Evolutionary conservation across 1,140 invertebrate species (phyloP), one percentile per base, ranked within the genome.

Genomic region (Anastrepha obliqua): DNA sequence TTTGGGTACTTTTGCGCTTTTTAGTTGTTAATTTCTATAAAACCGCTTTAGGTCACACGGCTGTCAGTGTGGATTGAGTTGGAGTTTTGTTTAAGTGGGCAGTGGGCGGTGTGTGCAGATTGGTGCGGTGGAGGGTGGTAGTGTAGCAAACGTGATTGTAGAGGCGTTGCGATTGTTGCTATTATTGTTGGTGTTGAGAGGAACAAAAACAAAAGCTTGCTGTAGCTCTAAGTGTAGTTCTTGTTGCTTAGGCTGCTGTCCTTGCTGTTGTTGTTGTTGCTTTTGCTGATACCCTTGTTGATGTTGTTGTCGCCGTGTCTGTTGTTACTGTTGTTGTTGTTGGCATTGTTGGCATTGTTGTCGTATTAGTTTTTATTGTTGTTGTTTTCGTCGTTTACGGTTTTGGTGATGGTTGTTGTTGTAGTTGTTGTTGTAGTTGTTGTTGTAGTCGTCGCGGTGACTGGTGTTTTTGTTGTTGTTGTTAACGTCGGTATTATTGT

Each of bases 31-130:
- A 81, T 81, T 81, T 81, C 74, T 20, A 58, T 39, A 13, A 81
- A 81, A 81, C 74, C 74, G 74, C 74, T 81, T 81, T 81, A 81
- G 74, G 74, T 81, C 74, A 81, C 74, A 81, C 47, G 74, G 74
- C 74, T 81, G 74, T 81, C 74, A 81, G 74, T 29, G 74, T 55
- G 74, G 6, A n/a, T 55, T 81, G 74, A 29, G 74, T 74, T 44
- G 67, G 67, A 74, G 67, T 74, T 74, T 17, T 29, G 51, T 55
- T 11, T 1, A 5, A n/a, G 17, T 62, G 60, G 11, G 11, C 60
- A 62, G 64, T 67, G 64, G 64, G 64, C 7, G n/a, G 64, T 74
- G 47, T 81, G 47, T 6, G 47, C 44, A 11, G 39, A 3, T 55
- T 51, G 47, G 44, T 29, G 29, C 51, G 74, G 44, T 81, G 11